Conservation (phyloP, 2,888 invertebrate genomes). For the Eledone cirrhosa region DNA sequence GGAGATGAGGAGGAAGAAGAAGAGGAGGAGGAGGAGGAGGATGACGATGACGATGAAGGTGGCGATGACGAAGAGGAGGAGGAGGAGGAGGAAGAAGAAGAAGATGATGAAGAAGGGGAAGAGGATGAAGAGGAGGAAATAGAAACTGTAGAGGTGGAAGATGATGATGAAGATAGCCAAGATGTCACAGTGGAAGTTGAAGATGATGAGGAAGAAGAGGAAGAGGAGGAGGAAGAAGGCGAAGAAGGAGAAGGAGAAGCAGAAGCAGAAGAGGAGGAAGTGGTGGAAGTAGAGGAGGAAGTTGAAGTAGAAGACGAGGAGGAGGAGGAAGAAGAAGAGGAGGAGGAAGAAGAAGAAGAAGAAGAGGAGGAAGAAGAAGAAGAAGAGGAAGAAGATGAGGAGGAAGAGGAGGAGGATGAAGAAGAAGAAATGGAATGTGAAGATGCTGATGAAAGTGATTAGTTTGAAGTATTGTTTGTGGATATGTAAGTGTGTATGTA, state of each 20-base stretch:
- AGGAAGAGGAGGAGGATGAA: not conserved
- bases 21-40: not conserved
- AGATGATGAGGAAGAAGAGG: slow-evolving; percentile 10
- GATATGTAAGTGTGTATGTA: too few relatives aligned
- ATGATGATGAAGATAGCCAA: not conserved
- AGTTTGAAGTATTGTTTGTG: not conserved
- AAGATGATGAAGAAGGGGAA: not conserved
- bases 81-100: not conserved
- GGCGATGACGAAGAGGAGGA: slow-evolving; percentile 10
- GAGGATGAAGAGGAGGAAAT: not conserved
- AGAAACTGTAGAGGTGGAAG: slow-evolving; percentile 9
- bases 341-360: slow-evolving; percentile 23
- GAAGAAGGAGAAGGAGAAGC: slow-evolving; percentile 26
- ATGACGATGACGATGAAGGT: not conserved
- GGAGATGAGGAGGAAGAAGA: slow-evolving; percentile 3
- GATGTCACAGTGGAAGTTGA: not conserved
- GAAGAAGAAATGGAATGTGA: not conserved
- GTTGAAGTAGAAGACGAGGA: not conserved
- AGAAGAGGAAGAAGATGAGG: slow-evolving; percentile 21
- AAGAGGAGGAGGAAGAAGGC: slow-evolving; percentile 28
- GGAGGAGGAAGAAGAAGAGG: slow-evolving; percentile 21
- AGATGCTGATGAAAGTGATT: not conserved
- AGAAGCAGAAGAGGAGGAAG: slow-evolving; percentile 17
- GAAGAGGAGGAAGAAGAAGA: slow-evolving; percentile 29
- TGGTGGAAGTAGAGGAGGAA: slow-evolving; percentile 3